These are phyloP conservation scores for Solenodon paradoxus DNA, from an alignment of 2,113 vertebrate genomes.

Conservation along the genomic window DNA sequence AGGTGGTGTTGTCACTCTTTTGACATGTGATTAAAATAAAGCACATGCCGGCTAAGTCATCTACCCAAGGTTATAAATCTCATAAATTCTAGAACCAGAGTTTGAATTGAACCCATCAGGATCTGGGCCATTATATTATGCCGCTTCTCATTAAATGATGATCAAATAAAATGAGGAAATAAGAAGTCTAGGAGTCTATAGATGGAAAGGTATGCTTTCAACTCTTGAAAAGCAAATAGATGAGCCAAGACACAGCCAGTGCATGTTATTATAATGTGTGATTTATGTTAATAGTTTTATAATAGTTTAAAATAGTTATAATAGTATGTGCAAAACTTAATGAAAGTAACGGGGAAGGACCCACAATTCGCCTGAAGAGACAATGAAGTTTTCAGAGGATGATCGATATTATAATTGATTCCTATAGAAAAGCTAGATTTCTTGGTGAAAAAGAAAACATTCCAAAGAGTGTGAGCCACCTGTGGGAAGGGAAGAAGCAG, in stretches of 20 bases:
- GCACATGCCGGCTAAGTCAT: neutral
- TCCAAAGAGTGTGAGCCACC: neutral
- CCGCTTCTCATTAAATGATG: neutral
- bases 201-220: neutral
- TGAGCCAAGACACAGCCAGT: neutral
- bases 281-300: too few species aligned
- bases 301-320: too few species aligned
- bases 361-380: neutral
- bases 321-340: neutral
- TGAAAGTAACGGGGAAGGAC: neutral
- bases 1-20: neutral
- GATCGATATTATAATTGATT: neutral
- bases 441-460: neutral
- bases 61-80: neutral
- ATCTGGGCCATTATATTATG: neutral
- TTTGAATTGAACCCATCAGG: neutral
- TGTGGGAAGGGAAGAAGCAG: neutral
- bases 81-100: neutral
- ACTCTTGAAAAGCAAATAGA: neutral
- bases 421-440: neutral
- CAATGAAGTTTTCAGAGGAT: neutral
- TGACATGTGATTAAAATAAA: neutral
- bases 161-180: neutral
- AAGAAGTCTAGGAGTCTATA: neutral
- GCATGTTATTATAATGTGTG: too few species aligned